Percentiles rank a stretch among this genome's conserved stretches.
Conservation (phyloP, 1,140 invertebrate genomes). For the Pygmarrhopalites habei region DNA sequence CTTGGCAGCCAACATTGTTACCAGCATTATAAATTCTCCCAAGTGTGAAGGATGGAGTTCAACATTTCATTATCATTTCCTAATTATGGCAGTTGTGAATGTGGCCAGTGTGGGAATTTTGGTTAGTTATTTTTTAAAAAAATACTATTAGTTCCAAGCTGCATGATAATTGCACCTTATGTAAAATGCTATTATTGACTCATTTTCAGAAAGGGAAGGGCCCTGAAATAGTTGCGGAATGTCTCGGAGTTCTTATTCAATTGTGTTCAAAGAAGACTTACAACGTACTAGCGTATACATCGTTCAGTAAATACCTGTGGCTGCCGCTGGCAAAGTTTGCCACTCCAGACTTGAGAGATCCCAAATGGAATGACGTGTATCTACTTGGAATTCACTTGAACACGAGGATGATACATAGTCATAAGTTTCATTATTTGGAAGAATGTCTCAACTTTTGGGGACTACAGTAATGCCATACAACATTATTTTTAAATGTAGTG, state of each 20-base stretch:
- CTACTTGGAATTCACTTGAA: constrained; percentile 23
- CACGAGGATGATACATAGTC: constrained; percentile 14
- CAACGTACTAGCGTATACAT: constrained; percentile 3
- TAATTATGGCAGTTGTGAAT: constrained; percentile 4
- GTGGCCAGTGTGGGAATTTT: constrained; percentile 17
- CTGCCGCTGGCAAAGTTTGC: constrained; percentile 15
- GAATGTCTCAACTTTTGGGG: constrained; percentile 26
- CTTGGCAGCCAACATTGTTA: constrained; percentile 6
- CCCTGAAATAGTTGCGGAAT: constrained; percentile 17
- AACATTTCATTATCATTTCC: constrained; percentile 3
- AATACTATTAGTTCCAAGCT: too few relatives aligned
- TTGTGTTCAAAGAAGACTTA: constrained; percentile 8
- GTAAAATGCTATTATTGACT: background rate
- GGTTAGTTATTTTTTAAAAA: constrained; percentile 4
- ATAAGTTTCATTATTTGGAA: constrained; percentile 22
- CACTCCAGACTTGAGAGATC: background rate
- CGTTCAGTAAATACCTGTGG: constrained; percentile 13
- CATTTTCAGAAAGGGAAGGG: constrained; percentile 14
- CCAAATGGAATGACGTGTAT: constrained; percentile 19
- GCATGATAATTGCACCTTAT: too few relatives aligned
- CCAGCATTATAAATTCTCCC: constrained; percentile 7
- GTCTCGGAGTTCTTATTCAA: constrained; percentile 17
- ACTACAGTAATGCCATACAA: too few relatives aligned
- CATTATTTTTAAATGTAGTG: too few relatives aligned
- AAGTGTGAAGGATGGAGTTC: constrained; percentile 9